These are phyloP conservation scores for Microtus montanus DNA, from an alignment of 2,113 vertebrate genomes.

Conservation along the genomic window DNA sequence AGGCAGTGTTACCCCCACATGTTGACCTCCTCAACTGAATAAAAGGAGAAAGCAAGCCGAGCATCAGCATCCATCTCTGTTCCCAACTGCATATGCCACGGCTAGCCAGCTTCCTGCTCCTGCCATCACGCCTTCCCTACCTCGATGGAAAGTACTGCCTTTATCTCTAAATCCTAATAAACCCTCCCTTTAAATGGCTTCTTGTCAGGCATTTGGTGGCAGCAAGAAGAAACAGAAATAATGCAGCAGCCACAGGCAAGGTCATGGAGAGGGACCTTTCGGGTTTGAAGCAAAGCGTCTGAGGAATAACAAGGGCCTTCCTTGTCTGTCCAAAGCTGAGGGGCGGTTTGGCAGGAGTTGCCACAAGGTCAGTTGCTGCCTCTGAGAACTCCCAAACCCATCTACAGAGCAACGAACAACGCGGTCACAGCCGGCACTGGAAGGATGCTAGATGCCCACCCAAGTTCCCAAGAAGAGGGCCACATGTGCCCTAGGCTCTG, in stretches of 20 bases:
- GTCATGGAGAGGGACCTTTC: neutral
- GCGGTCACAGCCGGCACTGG: rapidly evolving
- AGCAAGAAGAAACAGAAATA: neutral
- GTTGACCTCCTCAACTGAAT: no score
- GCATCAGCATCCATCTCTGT: neutral
- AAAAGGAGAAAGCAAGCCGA: neutral
- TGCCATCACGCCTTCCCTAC: no score
- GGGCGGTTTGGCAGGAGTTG: constrained; percentile 4
- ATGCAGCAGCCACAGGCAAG: neutral
- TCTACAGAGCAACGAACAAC: neutral
- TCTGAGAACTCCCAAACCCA: constrained; percentile 33
- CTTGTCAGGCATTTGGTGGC: neutral
- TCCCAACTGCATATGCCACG: neutral
- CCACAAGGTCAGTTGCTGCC: neutral
- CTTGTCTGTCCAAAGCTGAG: constrained; percentile 17
- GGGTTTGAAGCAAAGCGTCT: constrained; percentile 47
- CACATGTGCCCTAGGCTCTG: neutral
- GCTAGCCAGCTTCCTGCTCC: neutral
- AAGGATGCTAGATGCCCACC: neutral
- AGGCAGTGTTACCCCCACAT: neutral
- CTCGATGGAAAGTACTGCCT: neutral
- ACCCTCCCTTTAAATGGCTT: neutral
- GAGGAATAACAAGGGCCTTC: constrained; percentile 30
- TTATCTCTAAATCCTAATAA: neutral
- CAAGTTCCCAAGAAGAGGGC: neutral